Evolutionary conservation across 2,113 vertebrate species (phyloP).

Genomic region (Plectropomus leopardus): DNA sequence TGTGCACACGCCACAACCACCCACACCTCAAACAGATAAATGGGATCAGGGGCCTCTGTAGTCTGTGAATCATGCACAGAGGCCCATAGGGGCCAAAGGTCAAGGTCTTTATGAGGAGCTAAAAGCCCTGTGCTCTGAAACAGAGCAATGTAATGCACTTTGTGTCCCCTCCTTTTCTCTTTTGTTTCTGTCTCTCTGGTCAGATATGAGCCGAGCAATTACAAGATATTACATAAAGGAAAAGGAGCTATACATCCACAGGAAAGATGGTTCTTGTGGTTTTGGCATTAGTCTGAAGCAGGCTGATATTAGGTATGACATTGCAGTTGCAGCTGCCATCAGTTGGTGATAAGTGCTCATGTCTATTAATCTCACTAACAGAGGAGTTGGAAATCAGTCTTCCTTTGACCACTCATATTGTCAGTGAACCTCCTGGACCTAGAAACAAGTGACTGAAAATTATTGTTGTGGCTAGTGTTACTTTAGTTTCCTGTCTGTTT

Average conservation of each 20-base stretch:
- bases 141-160: slow-evolving; percentile 16
- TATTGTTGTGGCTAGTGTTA: neutral
- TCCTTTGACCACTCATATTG: neutral
- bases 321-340: neutral
- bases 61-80: slow-evolving; percentile 75
- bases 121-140: slow-evolving; percentile 44
- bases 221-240: slow-evolving; percentile 15
- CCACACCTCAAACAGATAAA: slow-evolving; percentile 67
- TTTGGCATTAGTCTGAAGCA: slow-evolving; percentile 11
- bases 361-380: slow-evolving; percentile 3
- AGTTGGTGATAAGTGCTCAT: slow-evolving; percentile 2
- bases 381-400: neutral
- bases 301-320: neutral
- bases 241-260: neutral
- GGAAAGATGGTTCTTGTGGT: slow-evolving; percentile 19
- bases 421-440: neutral
- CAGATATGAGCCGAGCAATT: slow-evolving; percentile 2
- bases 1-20: slow-evolving; percentile 10
- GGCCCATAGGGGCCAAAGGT: slow-evolving; percentile 85
- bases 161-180: slow-evolving; percentile 22
- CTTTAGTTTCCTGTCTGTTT: neutral
- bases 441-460: neutral
- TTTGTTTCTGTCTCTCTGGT: slow-evolving; percentile 4
- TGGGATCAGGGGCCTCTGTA: slow-evolving; percentile 84
- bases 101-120: slow-evolving; percentile 84